Evolutionary conservation across 2,888 invertebrate species (phyloP).

Genomic region (Neoascia interrupta): DNA sequence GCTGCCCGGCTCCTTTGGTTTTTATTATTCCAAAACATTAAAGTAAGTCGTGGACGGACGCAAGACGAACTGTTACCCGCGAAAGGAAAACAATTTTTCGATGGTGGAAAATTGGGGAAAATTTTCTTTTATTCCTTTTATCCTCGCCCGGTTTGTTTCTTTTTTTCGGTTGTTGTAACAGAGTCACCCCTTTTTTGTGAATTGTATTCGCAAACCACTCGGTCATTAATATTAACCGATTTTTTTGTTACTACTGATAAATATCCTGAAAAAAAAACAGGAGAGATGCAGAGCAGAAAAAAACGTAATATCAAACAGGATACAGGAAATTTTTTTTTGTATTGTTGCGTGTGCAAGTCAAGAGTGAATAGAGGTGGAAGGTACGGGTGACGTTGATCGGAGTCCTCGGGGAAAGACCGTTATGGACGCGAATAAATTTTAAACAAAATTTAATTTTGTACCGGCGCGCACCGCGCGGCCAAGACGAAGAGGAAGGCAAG

Average conservation of each 20-base stretch:
- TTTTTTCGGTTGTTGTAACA: constrained; percentile 45
- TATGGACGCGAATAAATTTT: constrained; percentile 69
- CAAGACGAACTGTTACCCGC: constrained; percentile 49
- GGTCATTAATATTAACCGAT: constrained; percentile 70
- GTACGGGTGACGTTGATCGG: constrained; percentile 18
- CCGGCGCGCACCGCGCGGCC: constrained; percentile 26
- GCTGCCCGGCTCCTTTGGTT: constrained; percentile 27
- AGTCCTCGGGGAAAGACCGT: constrained; percentile 59
- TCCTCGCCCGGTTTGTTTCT: too few species aligned
- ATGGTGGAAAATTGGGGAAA: constrained; percentile 66
- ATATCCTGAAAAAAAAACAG: constrained; percentile 56
- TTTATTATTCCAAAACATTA: constrained; percentile 62
- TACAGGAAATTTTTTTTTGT: constrained; percentile 53
- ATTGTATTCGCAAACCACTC: constrained; percentile 67
- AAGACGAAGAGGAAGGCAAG: constrained; percentile 3
- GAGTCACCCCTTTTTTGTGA: constrained; percentile 65
- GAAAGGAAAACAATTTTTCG: constrained; percentile 66
- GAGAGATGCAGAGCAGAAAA: too few species aligned
- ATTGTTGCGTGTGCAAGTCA: constrained; percentile 47
- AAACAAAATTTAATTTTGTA: constrained; percentile 67
- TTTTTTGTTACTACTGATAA: constrained; percentile 68
- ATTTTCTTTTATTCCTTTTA: constrained; percentile 40
- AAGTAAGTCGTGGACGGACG: constrained; percentile 42
- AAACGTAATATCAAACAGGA: constrained; percentile 55
- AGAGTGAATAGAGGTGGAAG: not conserved